These are phyloP conservation scores for Gorsachius magnificus DNA, from an alignment of 2,797 vertebrate species.

Conservation along the genomic window DNA sequence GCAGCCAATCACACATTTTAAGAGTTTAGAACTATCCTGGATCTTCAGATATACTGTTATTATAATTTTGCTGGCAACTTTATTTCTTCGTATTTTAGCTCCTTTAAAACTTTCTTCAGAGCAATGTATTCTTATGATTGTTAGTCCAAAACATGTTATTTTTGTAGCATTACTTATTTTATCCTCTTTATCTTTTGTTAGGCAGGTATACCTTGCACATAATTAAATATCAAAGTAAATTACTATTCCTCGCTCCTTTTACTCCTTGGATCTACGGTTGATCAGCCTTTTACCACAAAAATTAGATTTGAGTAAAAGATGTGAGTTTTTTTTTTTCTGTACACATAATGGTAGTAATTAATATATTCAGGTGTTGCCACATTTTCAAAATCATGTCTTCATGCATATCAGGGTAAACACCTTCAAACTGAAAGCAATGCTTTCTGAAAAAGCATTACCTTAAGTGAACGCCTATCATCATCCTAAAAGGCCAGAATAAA, in stretches of 20 bases:
- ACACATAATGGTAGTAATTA: background rate
- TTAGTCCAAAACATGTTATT: background rate
- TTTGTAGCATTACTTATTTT: background rate
- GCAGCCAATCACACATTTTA: background rate
- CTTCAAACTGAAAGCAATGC: background rate
- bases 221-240: background rate
- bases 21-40: background rate
- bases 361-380: background rate
- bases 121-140: background rate
- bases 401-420: background rate
- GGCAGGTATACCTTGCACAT: background rate
- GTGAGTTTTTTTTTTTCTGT: background rate
- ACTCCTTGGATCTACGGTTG: background rate
- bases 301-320: background rate
- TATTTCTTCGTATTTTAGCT: background rate
- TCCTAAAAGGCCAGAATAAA: background rate
- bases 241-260: background rate
- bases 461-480: background rate
- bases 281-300: background rate
- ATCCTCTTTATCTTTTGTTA: background rate
- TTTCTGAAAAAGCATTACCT: background rate
- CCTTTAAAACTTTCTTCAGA: background rate
- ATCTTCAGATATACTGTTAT: background rate
- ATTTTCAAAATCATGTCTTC: background rate
- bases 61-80: background rate